Evolutionary conservation across 2,113 vertebrate species (phyloP).

Genomic region (Sinocyclocheilus anshuiensis): DNA sequence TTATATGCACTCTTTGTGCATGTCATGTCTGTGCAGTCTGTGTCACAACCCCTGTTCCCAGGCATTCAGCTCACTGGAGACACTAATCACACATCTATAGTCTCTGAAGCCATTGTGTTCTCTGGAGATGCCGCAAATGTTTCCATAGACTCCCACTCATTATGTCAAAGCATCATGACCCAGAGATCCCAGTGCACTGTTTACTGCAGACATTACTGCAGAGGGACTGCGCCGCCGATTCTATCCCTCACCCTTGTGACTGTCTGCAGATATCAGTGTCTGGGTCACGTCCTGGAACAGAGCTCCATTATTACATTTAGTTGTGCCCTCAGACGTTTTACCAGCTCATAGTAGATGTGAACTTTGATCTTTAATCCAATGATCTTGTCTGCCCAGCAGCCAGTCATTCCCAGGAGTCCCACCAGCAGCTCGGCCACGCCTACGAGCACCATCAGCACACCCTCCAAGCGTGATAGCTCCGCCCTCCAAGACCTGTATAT

Average conservation of each 20-base stretch:
- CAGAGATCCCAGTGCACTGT: background rate
- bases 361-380: conserved; percentile 37
- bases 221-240: background rate
- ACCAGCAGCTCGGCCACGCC: conserved; percentile 94
- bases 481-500: conserved; percentile 97
- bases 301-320: conserved; percentile 22
- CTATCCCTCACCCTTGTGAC: conserved; percentile 4
- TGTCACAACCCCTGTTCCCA: conserved; percentile 24
- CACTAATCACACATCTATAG: background rate
- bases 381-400: conserved; percentile 74
- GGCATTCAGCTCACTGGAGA: conserved; percentile 15
- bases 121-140: conserved; percentile 3
- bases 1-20: conserved; percentile 1
- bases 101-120: conserved; percentile 9
- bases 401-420: conserved; percentile 92
- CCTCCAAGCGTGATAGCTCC: conserved; percentile 89
- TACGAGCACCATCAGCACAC: conserved; percentile 90
- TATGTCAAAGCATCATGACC: conserved; percentile 30
- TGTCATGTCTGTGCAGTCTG: background rate
- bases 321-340: conserved; percentile 85
- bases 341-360: background rate
- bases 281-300: conserved; percentile 20
- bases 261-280: conserved; percentile 36
- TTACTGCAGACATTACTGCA: conserved; percentile 7
- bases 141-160: conserved; percentile 30